Evolutionary conservation across 1,140 invertebrate species (phyloP).

Genomic region (Camponotus pennsylvanicus): DNA sequence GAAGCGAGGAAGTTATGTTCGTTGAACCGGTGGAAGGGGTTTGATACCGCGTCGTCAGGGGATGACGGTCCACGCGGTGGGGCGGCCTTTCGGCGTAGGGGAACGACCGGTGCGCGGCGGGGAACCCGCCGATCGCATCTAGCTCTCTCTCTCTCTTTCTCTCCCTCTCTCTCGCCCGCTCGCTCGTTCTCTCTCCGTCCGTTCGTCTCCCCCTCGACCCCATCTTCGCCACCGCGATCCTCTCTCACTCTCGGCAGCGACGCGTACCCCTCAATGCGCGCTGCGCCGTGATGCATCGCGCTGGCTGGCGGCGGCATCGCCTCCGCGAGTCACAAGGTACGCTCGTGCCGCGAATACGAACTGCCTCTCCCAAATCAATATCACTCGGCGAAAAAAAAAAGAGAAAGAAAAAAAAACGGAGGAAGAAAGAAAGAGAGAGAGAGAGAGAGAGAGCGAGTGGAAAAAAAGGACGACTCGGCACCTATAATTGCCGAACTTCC

Average conservation of each 20-base stretch:
- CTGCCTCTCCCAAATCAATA: slow-evolving; percentile 86
- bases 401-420: slow-evolving; percentile 18
- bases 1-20: slow-evolving; percentile 71
- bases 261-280: slow-evolving; percentile 79
- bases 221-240: slow-evolving; percentile 48
- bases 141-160: slow-evolving; percentile 26
- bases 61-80: slow-evolving; percentile 22
- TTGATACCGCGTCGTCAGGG: slow-evolving; percentile 60
- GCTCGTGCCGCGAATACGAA: slow-evolving; percentile 84
- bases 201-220: slow-evolving; percentile 49
- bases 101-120: slow-evolving; percentile 52
- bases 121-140: slow-evolving; percentile 72
- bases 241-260: slow-evolving; percentile 60
- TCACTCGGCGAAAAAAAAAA: slow-evolving; percentile 84
- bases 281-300: slow-evolving; percentile 83
- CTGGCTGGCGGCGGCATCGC: slow-evolving; percentile 79
- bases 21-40: slow-evolving; percentile 72
- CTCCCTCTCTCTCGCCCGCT: neutral
- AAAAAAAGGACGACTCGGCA: slow-evolving; percentile 69
- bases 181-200: neutral
- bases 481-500: slow-evolving; percentile 80
- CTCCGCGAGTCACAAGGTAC: slow-evolving; percentile 81
- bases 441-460: neutral
- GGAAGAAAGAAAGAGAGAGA: no score
- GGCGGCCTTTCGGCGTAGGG: slow-evolving; percentile 66